Percentiles rank a stretch among this genome's conserved stretches.
Conservation (phyloP, 2,113 vertebrate genomes). For the Promerops cafer region DNA sequence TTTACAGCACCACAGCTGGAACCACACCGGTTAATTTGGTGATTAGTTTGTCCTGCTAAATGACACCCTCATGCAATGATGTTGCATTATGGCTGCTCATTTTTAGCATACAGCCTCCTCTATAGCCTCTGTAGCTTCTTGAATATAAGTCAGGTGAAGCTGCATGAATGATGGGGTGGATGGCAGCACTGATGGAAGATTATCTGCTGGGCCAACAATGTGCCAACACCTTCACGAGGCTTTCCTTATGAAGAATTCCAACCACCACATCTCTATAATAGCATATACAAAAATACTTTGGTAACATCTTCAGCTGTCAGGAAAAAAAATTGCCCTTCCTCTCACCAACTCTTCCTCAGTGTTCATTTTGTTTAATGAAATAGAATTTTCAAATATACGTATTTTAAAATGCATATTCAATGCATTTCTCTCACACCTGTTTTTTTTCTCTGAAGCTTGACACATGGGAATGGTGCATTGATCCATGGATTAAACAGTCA, state of each 20-base stretch:
- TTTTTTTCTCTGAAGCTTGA: neutral
- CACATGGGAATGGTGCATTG: neutral
- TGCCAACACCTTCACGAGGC: neutral
- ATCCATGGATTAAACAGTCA: slow-evolving; percentile 47
- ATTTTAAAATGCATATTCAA: slow-evolving; percentile 7
- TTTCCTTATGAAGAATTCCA: neutral
- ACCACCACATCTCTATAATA: neutral
- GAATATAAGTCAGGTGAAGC: neutral
- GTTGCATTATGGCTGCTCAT: neutral
- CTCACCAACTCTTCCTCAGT: neutral
- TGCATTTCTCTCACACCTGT: neutral
- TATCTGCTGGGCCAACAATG: neutral
- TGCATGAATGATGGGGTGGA: neutral
- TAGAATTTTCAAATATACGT: neutral
- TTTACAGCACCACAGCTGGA: neutral
- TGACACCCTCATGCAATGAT: neutral
- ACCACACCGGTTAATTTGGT: neutral
- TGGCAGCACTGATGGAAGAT: neutral
- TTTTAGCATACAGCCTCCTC: neutral
- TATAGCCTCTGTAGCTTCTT: neutral
- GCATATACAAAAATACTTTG: neutral
- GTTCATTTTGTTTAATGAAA: neutral
- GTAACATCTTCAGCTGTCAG: neutral
- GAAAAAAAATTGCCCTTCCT: neutral
- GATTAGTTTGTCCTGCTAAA: neutral